These are phyloP conservation scores for Drosophila hamatofila DNA, from an alignment of 2,888 invertebrate genomes.

Conservation along the genomic window DNA sequence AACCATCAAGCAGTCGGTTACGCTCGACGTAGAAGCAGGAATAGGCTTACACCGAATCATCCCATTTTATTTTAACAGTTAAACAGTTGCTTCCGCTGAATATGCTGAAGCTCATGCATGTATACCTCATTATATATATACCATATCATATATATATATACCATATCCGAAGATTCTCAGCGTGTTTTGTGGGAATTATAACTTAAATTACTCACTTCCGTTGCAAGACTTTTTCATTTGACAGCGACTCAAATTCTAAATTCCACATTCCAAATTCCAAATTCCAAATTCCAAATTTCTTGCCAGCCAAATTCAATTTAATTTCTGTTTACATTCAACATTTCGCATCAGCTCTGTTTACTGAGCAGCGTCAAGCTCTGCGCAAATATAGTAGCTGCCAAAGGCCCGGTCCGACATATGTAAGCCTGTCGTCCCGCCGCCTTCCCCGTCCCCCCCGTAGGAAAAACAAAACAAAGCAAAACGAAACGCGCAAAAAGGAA, in stretches of 20 bases:
- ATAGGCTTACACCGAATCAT: not conserved
- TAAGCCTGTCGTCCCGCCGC: not conserved
- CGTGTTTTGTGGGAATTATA: not conserved
- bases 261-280: not conserved
- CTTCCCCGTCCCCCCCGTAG: not conserved
- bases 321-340: conserved; percentile 22
- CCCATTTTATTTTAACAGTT: not conserved
- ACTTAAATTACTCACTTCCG: conserved; percentile 36
- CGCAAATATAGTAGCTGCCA: conserved; percentile 13
- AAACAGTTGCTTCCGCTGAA: conserved; percentile 12
- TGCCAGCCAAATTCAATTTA: conserved; percentile 11
- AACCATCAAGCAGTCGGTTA: not conserved
- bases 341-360: conserved; percentile 5
- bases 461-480: conserved; percentile 1
- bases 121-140: too few species aligned
- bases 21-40: not conserved
- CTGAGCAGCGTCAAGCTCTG: conserved; percentile 1
- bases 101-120: too few species aligned
- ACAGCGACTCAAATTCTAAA: not conserved
- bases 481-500: conserved; percentile 18
- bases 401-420: not conserved
- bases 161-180: not conserved
- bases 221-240: conserved; percentile 15
- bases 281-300: not conserved
- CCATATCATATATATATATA: not conserved